These are phyloP conservation scores for Eupithecia vulgata DNA, from an alignment of 2,888 invertebrate genomes.

Conservation along the genomic window DNA sequence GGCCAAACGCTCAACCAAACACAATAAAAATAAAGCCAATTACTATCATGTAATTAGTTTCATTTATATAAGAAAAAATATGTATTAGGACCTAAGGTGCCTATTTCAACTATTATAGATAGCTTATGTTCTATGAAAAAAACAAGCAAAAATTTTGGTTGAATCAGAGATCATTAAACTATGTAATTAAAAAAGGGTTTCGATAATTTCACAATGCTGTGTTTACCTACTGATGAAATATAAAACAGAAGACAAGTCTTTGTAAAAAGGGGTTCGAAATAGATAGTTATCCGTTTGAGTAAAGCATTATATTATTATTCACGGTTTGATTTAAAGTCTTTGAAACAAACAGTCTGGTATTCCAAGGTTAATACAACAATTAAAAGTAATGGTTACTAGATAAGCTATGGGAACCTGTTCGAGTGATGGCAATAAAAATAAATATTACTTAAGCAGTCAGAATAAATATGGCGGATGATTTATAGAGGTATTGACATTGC, in stretches of 20 bases:
- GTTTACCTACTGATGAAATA: background rate
- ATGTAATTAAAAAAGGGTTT: background rate
- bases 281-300: slow-evolving; percentile 1
- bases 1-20: no score
- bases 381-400: slow-evolving; percentile 42
- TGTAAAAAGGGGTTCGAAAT: background rate
- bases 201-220: background rate
- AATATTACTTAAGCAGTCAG: slow-evolving; percentile 65
- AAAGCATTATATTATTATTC: slow-evolving; percentile 10
- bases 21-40: no score
- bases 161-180: background rate
- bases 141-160: background rate
- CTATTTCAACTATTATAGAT: background rate
- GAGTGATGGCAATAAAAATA: slow-evolving; percentile 61
- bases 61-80: background rate
- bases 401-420: slow-evolving; percentile 45
- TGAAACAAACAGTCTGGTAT: slow-evolving; percentile 28
- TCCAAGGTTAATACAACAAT: slow-evolving; percentile 44
- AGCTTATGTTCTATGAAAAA: background rate
- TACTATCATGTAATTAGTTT: background rate
- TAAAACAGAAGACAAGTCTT: background rate
- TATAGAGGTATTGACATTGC: slow-evolving; percentile 76
- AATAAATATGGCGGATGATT: slow-evolving; percentile 80
- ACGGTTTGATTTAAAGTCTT: slow-evolving; percentile 26
- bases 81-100: background rate